Base-by-base conservation (phyloP, 2,113 vertebrate species). In the Chelonoidis abingdonii region DNA sequence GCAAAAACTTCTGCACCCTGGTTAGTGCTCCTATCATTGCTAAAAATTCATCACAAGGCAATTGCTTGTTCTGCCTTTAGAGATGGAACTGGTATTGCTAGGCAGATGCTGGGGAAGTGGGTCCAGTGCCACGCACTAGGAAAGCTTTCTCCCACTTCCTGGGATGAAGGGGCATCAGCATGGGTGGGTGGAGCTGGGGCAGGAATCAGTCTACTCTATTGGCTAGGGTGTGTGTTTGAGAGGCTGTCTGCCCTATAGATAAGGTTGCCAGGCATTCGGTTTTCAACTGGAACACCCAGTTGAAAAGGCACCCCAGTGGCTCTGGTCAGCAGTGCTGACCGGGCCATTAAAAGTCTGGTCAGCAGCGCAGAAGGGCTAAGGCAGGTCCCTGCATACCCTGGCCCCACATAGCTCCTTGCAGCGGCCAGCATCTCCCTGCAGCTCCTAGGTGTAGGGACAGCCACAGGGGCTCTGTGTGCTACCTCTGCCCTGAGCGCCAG, bases 351-450 rank as follows among this genome's bases (percentile, higher is more conserved):
- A 50, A 50, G 50, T 50, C 50, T 50, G 50, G 50, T 14, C 50
- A 50, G 49, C 11, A 12, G 49, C 49, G 49, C 49, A 49, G 50
- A 50, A 50, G 13, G 50, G 50, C 50, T 50, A 50, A 50, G 50
- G 13, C 50, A 50, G 50, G 50, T 50, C 50, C 50, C 53, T 53
- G 53, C 53, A 6, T 53, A 21, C 53, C 19, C 53, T 53, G 53
- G 19, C 7, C 17, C 53, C 53, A 21, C 1, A 19, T 7, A 1
- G 19, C 19, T 53, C 19, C 53, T 7, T 2, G 53, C 6, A 21
- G 53, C 3, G 19, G 53, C 53, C 53, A 53, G 53, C 53, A 53
- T 53, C 6, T 19, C 52, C 52, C 52, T 19, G 52, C 6, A 19
- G 53, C 53, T 21, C 19, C 17, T 21, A 53, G 17, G 53, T 1